phyloP scores from a whole-genome alignment of 2,113 vertebrate genomes.

The Microcebus ravelobensis region DNA sequence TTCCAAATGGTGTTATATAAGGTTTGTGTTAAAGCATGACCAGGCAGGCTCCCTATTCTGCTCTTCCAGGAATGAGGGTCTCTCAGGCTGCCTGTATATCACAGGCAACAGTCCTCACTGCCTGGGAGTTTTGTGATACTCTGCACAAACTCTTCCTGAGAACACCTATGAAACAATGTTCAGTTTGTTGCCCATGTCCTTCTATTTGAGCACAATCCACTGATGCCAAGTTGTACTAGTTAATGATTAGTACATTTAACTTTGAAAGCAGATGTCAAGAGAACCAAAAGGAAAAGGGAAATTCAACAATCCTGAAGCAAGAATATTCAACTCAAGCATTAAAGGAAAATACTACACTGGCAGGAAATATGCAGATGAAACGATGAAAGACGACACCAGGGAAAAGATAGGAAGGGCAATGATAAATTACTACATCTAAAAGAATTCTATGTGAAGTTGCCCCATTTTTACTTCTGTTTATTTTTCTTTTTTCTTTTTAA shows the following conservation, averaged over 20 bases:
- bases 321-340: background rate
- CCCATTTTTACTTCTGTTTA: background rate
- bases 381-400: background rate
- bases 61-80: background rate
- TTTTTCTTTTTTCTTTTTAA: background rate
- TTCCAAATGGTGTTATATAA: constrained; percentile 7
- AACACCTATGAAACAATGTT: background rate
- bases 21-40: constrained; percentile 71
- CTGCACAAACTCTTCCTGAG: background rate
- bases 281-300: background rate
- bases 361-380: background rate
- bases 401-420: background rate
- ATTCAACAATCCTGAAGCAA: background rate
- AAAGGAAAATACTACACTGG: background rate
- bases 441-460: background rate
- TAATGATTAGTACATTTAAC: background rate
- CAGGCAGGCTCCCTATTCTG: background rate
- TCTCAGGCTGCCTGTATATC: background rate
- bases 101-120: background rate
- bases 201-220: background rate
- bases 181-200: background rate
- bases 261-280: background rate
- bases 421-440: background rate
- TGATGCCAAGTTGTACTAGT: background rate
- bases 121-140: background rate